Evolutionary conservation across 2,888 invertebrate species (phyloP), one percentile per base, ranked within the genome.

Genomic region (Choristoneura rosaceana): DNA sequence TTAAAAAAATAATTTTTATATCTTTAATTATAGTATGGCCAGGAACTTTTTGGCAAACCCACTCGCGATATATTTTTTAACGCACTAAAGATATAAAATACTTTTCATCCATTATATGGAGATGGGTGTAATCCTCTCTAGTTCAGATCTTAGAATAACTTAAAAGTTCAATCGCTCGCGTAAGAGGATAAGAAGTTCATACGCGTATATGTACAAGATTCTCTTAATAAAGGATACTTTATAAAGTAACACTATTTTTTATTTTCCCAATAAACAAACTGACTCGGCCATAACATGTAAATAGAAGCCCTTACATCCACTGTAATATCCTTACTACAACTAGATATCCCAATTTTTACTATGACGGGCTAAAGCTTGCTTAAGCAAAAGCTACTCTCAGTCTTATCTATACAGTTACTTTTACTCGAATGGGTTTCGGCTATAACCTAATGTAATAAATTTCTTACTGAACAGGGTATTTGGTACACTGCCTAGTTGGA

Each of bases 401-500:
- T n/a, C 25, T 34, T 45, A 58, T 10, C 0, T 1, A 2, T 58
- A 55, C 55, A 58, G 58, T 67, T 47, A 45, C 47, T 58, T 67
- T 45, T 38, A n/a, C 55, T 15, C 55, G 5, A 9, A 25, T 15
- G 12, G 45, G 7, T 5, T 33, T 62, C 15, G 43, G 33, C 65
- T 33, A 66, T 47, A 73, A 58, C 69, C 77, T 81, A 82, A 80
- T 79, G 84, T 81, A 78, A 86, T 87, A 86, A 83, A 86, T 87
- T 85, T 85, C 82, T 74, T 80, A 84, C 80, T 81, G 85, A 84
- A 86, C 81, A 84, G 81, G 80, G 80, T 78, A 82, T 84, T 83
- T 80, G 71, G 71, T 71, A 68, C 71, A 62, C 58, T 71, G 71
- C 71, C 67, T 71, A 68, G 71, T 71, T 67, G 67, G 67, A 58